Evolutionary conservation across 2,888 invertebrate species (phyloP), one percentile per base, ranked within the genome.

Genomic region (Drosophila mimica): DNA sequence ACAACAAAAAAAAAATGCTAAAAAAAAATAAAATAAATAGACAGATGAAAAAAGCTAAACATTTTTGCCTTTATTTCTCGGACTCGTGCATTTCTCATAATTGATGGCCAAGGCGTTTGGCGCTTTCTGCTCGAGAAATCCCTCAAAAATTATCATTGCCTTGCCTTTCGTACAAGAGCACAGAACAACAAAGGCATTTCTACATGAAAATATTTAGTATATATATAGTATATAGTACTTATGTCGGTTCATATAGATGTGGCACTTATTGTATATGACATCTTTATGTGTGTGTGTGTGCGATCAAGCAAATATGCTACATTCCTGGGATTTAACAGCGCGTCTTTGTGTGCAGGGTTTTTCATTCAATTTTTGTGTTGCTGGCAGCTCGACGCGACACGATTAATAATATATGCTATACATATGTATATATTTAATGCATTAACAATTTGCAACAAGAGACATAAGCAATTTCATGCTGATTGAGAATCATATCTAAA

Each of bases 61-160:
- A 77, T 69, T 78, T 81, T 66, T 65, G 56, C 61, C 69, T 74
- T 74, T 64, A 48, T 52, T 53, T 57, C 54, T 68, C 56, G 62
- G 74, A 57, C 33, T 63, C 67, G 71, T 56, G 61, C 74, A 70
- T 74, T 65, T 76, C 73, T 73, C 81, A 81, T 85, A 85, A 85
- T 85, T 85, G 85, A 85, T 88, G 79, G 85, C 79, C 88, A 85
- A 85, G 85, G 88, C 85, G 76, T 75, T 76, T 80, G 81, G 67
- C 73, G 80, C 71, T 70, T 78, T 69, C 38, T 53, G 69, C 68
- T 73, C 60, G 69, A 82, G 72, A 83, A 75, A 84, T 88, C 79
- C 79, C 81, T 68, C 81, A 85, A 81, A 84, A 38, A 54, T 30
- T n/a, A 84, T 84, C 76, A 81, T 82, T 76, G 76, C 74, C 60